phyloP scores from a whole-genome alignment of 2,888 invertebrate genomes.

The Leucoptera coffeella region DNA sequence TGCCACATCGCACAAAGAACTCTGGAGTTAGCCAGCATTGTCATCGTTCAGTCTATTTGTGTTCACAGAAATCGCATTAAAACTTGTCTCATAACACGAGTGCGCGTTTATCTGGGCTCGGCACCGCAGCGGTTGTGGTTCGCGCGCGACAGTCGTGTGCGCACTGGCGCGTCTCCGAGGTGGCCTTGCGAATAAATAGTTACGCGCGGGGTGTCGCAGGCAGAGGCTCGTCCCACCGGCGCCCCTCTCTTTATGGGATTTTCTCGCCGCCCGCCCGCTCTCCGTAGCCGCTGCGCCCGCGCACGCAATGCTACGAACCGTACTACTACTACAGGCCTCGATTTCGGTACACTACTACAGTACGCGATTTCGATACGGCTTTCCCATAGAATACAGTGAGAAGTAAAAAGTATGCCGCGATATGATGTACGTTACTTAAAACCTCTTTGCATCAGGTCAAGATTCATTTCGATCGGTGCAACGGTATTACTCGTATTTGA shows the following conservation, averaged over 20 bases:
- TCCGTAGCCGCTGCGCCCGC: not conserved
- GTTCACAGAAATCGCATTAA: no score
- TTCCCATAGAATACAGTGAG: no score
- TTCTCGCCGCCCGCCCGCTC: slow-evolving; percentile 15
- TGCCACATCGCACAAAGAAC: slow-evolving; percentile 49
- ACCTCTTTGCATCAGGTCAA: no score
- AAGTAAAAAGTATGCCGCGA: no score
- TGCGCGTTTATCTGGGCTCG: slow-evolving; percentile 20
- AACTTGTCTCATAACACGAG: slow-evolving; percentile 33
- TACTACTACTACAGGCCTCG: no score
- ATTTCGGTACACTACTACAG: no score
- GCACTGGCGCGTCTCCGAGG: slow-evolving; percentile 41
- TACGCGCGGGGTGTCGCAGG: slow-evolving; percentile 26
- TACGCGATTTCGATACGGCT: no score
- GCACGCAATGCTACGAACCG: slow-evolving; percentile 1
- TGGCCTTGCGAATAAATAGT: slow-evolving; percentile 53
- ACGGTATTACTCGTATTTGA: no score
- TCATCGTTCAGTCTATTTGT: no score
- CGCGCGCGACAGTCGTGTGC: slow-evolving; percentile 42
- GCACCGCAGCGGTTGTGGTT: slow-evolving; percentile 33
- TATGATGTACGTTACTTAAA: no score
- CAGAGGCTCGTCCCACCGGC: slow-evolving; percentile 31
- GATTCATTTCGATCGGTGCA: no score
- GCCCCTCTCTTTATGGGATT: slow-evolving; percentile 32
- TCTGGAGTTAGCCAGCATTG: slow-evolving; percentile 36